Evolutionary conservation across 2,113 vertebrate genomes (phyloP), one percentile per base, ranked within the genome.

Genomic region (Misgurnus anguillicaudatus): DNA sequence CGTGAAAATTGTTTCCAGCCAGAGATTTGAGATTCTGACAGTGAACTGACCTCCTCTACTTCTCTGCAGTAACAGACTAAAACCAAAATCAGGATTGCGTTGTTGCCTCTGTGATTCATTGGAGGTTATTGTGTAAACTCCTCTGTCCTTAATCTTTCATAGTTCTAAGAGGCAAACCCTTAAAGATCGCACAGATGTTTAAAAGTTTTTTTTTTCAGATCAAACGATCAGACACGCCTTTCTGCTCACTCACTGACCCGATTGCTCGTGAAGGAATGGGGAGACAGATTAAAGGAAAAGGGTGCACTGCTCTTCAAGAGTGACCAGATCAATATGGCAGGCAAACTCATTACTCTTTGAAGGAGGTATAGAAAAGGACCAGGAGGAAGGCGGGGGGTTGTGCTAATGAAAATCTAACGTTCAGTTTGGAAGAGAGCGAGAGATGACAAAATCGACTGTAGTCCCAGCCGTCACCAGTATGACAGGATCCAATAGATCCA

Each of bases 321-420:
- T 39, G 61, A 76, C 61, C 74, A 13, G 45, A 65, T 76, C 61
- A 76, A 64, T 64, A 75, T 53, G 73, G 73, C 61, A 39, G 73
- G 13, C 73, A 64, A 74, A 53, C 21, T 45, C 16, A 51, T 64
- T n/a, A 53, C 31, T n/a, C 61, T 63, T 64, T 48, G 31, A 75
- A 75, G 60, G 45, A 39, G 64, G 61, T 75, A 16, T 64, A 38
- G 24, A 38, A 24, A 38, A 64, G 60, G 42, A 53, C 16, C 21
- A n/a, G 31, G 6, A 51, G 61, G 73, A 75, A 47, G 45, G 17
- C 11, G 31, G 42, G 24, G 57, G 45, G 61, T 38, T 63, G 61
- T 51, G 39, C 17, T 64, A 39, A 76, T 53, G 73, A 39, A 75
- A 75, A 45, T 75, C 19, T 63, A 63, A 36, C 0, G 42, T 31